Conservation (phyloP, 2,113 vertebrate genomes). For the Galeopterus variegatus region DNA sequence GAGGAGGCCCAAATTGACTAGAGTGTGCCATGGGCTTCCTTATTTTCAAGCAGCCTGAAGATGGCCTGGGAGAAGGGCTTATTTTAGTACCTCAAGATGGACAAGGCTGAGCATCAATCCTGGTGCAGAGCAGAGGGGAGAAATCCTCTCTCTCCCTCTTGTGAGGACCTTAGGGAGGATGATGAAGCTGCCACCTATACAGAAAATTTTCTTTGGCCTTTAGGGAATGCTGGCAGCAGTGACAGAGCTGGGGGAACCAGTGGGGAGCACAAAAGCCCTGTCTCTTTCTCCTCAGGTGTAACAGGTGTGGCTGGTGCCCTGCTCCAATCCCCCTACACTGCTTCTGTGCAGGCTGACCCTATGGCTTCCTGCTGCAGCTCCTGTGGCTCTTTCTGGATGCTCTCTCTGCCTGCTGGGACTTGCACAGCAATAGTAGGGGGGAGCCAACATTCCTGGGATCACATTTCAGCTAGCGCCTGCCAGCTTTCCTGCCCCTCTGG, state of each 20-base stretch:
- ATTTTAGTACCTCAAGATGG: background rate
- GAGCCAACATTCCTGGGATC: background rate
- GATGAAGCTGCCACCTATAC: background rate
- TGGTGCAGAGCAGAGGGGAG: too few relatives aligned
- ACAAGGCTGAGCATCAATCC: background rate
- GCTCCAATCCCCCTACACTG: rapidly evolving
- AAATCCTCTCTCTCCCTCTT: rapidly evolving
- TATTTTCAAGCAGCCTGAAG: background rate
- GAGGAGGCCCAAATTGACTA: background rate
- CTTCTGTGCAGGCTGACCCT: background rate
- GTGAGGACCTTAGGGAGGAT: background rate
- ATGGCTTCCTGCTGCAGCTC: too few relatives aligned
- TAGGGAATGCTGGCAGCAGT: background rate
- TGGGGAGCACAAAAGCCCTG: background rate
- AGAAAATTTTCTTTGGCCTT: background rate
- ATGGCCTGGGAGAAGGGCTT: too few relatives aligned
- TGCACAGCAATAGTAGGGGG: background rate
- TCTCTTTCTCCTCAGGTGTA: background rate
- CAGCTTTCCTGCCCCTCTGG: background rate
- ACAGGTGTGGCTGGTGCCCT: rapidly evolving
- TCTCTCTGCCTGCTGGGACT: background rate
- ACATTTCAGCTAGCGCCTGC: background rate
- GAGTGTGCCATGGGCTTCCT: background rate
- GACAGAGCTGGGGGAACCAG: background rate
- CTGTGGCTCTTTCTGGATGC: background rate